A percentile compares a stretch with the other conserved stretches of the same genome.
phyloP scores from a whole-genome alignment of 2,113 vertebrate species.

The Hymenochirus boettgeri region DNA sequence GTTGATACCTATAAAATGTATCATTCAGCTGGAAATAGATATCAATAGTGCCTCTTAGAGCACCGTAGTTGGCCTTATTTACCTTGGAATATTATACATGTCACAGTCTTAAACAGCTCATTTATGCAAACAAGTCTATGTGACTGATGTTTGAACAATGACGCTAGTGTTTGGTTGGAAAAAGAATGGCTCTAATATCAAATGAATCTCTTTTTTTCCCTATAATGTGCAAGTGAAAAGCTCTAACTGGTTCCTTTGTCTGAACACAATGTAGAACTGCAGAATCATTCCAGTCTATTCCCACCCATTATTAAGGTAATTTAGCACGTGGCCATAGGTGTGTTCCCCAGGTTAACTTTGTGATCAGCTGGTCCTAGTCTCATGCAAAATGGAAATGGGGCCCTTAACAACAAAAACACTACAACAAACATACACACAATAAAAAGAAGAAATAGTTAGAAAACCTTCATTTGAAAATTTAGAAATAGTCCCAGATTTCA shows the following conservation, averaged over 20 bases:
- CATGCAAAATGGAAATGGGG: no score
- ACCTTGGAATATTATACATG: slow-evolving; percentile 29
- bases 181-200: slow-evolving; percentile 29
- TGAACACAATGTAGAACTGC: no score
- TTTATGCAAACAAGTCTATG: slow-evolving; percentile 36
- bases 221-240: neutral
- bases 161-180: slow-evolving; percentile 32
- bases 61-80: slow-evolving; percentile 21
- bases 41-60: slow-evolving; percentile 25
- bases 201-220: slow-evolving; percentile 16
- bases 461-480: no score
- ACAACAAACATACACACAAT: no score
- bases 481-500: no score
- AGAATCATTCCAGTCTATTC: neutral
- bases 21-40: slow-evolving; percentile 26
- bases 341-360: no score
- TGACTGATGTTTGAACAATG: slow-evolving; percentile 35
- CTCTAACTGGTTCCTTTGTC: slow-evolving; percentile 1
- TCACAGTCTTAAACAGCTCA: slow-evolving; percentile 13
- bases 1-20: slow-evolving; percentile 20
- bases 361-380: no score
- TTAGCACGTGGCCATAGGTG: no score
- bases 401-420: no score
- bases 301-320: no score
- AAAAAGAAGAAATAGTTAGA: no score